Evolutionary conservation across 2,888 invertebrate species (phyloP).

Genomic region (Pristionchus fissidentatus): DNA sequence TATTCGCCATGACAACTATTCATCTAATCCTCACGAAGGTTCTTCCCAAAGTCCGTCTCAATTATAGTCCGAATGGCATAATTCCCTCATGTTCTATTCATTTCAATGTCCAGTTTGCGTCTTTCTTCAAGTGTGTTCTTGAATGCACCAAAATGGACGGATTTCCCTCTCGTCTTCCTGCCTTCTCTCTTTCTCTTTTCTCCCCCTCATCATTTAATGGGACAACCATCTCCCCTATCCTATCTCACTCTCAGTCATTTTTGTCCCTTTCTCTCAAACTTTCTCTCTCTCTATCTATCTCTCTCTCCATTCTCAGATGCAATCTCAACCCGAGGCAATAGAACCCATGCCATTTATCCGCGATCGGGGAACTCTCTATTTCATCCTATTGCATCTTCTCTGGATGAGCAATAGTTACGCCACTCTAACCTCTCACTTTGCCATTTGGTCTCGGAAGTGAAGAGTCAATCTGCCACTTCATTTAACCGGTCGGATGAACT

Average conservation of each 20-base stretch:
- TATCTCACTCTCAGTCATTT: constrained; percentile 15
- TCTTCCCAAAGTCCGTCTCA: too few relatives aligned
- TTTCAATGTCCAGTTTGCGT: constrained; percentile 21
- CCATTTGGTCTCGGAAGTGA: neutral
- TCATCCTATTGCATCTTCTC: constrained; percentile 4
- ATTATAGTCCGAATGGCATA: neutral
- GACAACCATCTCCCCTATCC: constrained; percentile 13
- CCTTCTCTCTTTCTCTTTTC: too few relatives aligned
- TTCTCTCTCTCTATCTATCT: neutral
- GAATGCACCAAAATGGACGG: too few relatives aligned
- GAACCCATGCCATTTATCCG: constrained; percentile 4
- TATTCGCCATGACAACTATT: neutral
- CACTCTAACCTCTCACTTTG: too few relatives aligned
- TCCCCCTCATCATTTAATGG: constrained; percentile 28
- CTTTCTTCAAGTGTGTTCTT: constrained; percentile 30
- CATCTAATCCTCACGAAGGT: neutral
- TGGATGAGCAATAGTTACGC: too few relatives aligned
- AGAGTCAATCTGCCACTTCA: neutral
- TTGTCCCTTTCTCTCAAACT: constrained; percentile 25
- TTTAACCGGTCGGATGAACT: constrained; percentile 19
- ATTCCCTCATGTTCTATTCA: constrained; percentile 6
- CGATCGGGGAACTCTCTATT: constrained; percentile 4
- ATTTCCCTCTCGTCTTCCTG: too few relatives aligned
- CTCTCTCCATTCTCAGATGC: constrained; percentile 20
- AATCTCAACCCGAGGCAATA: neutral